Evolutionary conservation across 2,113 vertebrate genomes (phyloP).

Genomic region (Pseudopipra pipra): DNA sequence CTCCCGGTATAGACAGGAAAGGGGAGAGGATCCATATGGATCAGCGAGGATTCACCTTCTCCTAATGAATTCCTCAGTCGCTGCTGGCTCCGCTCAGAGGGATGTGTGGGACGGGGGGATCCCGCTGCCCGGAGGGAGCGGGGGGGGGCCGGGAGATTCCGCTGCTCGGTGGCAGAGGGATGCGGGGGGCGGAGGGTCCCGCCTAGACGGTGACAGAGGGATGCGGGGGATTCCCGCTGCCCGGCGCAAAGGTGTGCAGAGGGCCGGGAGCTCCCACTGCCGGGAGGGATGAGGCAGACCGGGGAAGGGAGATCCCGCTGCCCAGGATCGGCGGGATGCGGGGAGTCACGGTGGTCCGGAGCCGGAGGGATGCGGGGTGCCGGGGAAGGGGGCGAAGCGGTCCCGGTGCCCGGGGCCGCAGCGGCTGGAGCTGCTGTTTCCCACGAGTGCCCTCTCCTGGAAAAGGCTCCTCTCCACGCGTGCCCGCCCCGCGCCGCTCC

Average conservation of each 20-base stretch:
- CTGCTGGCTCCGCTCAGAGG: background rate
- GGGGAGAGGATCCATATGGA: background rate
- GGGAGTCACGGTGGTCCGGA: background rate
- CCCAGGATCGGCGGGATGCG: background rate
- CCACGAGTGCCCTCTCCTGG: conserved; percentile 70
- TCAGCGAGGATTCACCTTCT: background rate
- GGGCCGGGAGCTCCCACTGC: background rate
- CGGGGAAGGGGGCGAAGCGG: background rate
- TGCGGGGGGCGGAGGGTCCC: background rate
- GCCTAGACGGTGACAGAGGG: background rate
- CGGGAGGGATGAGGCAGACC: background rate
- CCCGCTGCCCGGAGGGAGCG: background rate
- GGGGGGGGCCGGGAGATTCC: background rate
- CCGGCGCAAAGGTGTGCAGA: background rate
- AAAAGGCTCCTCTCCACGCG: background rate
- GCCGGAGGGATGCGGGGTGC: background rate
- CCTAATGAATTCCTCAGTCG: background rate
- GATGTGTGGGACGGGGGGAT: background rate
- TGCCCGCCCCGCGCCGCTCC: background rate
- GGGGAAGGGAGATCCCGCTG: background rate
- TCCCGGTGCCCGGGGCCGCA: background rate
- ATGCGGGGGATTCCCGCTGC: too few species aligned
- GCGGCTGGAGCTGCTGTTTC: conserved; percentile 37
- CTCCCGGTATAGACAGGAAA: background rate
- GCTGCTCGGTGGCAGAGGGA: background rate